phyloP scores from a whole-genome alignment of 2,888 invertebrate genomes.

The Scaptomyza polygonia region DNA sequence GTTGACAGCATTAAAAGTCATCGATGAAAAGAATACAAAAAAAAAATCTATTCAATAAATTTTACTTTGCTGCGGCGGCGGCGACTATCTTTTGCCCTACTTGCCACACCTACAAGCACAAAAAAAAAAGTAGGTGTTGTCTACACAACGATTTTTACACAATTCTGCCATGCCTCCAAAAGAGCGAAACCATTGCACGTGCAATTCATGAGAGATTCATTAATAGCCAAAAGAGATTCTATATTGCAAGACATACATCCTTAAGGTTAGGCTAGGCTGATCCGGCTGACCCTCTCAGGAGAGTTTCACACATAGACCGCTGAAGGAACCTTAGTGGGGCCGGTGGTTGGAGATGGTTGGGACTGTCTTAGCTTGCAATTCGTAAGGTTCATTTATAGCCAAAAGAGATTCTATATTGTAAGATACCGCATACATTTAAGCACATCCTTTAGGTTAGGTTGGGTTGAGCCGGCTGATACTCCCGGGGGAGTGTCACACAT shows the following conservation, averaged over 20 bases:
- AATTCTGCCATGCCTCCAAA: constrained; percentile 1
- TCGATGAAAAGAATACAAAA: constrained; percentile 20
- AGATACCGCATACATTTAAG: neutral
- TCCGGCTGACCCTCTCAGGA: too few relatives aligned
- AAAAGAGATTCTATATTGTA: neutral
- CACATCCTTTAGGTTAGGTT: too few relatives aligned
- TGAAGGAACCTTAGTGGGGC: too few relatives aligned
- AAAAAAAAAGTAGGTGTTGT: constrained; percentile 58
- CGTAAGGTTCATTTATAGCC: too few relatives aligned
- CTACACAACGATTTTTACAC: constrained; percentile 18
- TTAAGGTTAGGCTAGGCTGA: too few relatives aligned
- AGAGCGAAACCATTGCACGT: constrained; percentile 3
- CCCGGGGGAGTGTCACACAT: too few relatives aligned
- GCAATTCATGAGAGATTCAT: constrained; percentile 16
- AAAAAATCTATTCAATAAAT: constrained; percentile 26
- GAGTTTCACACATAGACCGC: too few relatives aligned
- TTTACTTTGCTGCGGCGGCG: constrained; percentile 3
- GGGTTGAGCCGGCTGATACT: too few relatives aligned
- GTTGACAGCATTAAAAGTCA: constrained; percentile 75
- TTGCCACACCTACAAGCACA: constrained; percentile 67
- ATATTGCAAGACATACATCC: too few relatives aligned
- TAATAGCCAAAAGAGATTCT: neutral
- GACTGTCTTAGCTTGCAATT: too few relatives aligned
- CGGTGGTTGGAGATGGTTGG: too few relatives aligned
- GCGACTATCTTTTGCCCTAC: constrained; percentile 37